A percentile compares a stretch with the other conserved stretches of the same genome.
These are phyloP conservation scores for Protomyctophum bolini DNA, from an alignment of 2,113 vertebrate genomes.

Conservation along the genomic window DNA sequence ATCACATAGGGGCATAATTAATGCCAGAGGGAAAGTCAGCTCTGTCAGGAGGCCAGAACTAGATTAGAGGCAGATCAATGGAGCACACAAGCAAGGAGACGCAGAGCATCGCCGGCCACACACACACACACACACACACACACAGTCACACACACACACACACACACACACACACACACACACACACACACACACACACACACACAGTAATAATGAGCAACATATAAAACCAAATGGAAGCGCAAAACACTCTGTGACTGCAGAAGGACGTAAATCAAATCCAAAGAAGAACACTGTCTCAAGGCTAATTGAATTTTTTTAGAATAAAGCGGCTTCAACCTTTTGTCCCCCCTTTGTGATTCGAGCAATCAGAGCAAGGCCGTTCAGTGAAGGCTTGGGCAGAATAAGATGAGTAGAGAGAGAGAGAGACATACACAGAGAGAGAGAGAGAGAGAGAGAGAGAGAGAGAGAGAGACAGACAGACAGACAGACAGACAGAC, in stretches of 20 bases:
- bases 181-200: conserved; percentile 26
- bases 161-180: conserved; percentile 18
- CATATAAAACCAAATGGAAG: conserved; percentile 25
- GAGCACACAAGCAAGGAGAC: conserved; percentile 45
- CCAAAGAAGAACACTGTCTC: conserved; percentile 5
- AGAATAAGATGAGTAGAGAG: neutral
- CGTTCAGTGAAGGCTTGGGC: conserved; percentile 8
- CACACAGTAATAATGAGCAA: conserved; percentile 22
- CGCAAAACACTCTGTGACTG: conserved; percentile 4
- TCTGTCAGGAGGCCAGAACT: conserved; percentile 66
- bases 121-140: neutral
- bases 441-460: too few species aligned
- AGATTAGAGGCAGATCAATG: conserved; percentile 76
- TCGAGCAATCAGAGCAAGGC: conserved; percentile 23
- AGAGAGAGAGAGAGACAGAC: too few species aligned
- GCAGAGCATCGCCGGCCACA: conserved; percentile 26
- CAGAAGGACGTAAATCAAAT: conserved; percentile 32
- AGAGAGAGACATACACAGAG: too few species aligned
- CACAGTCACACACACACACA: neutral
- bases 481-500: too few species aligned
- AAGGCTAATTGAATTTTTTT: conserved; percentile 35
- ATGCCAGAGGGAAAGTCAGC: conserved; percentile 72
- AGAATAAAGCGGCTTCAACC: conserved; percentile 46
- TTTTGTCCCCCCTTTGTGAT: conserved; percentile 44
- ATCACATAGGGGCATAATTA: conserved; percentile 79